phyloP scores from a whole-genome alignment of 2,797 vertebrate genomes.

The Melanotaenia nigrans region DNA sequence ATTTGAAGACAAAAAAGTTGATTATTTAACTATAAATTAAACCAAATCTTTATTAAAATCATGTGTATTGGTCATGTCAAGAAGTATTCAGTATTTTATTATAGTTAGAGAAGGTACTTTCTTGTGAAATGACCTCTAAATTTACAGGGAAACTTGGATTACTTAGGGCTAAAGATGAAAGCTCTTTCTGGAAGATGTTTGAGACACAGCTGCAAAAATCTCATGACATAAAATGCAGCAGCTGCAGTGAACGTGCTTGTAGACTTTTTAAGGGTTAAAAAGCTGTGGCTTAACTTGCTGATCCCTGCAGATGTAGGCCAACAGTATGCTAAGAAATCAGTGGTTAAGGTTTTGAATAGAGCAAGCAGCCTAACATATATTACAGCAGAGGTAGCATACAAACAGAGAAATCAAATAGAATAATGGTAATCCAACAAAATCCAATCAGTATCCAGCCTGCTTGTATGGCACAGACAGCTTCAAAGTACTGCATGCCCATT shows the following conservation, averaged over 20 bases:
- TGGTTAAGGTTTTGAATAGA: conserved; percentile 28
- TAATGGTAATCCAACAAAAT: conserved; percentile 61
- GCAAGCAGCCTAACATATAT: neutral
- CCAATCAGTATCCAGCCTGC: conserved; percentile 60
- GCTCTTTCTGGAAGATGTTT: neutral
- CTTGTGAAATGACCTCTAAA: conserved; percentile 8
- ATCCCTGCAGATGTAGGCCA: conserved; percentile 79
- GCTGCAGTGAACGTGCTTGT: conserved; percentile 72
- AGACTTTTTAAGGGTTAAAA: conserved; percentile 77
- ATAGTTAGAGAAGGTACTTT: neutral
- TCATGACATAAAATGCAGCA: conserved; percentile 47
- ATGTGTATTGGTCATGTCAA: neutral
- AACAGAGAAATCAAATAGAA: conserved; percentile 61
- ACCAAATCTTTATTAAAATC: neutral
- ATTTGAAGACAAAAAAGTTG: too few species aligned
- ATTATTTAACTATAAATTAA: neutral
- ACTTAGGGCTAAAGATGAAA: neutral
- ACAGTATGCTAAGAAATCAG: conserved; percentile 34
- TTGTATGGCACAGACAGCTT: conserved; percentile 49
- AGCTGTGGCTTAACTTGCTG: conserved; percentile 76
- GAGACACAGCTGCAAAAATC: conserved; percentile 26
- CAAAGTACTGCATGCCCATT: conserved; percentile 31
- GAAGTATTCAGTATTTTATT: neutral
- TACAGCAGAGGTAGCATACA: conserved; percentile 37
- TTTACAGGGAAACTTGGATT: conserved; percentile 2